Evolutionary conservation across 2,797 vertebrate genomes (phyloP).

Genomic region (Anas flavirostris): DNA sequence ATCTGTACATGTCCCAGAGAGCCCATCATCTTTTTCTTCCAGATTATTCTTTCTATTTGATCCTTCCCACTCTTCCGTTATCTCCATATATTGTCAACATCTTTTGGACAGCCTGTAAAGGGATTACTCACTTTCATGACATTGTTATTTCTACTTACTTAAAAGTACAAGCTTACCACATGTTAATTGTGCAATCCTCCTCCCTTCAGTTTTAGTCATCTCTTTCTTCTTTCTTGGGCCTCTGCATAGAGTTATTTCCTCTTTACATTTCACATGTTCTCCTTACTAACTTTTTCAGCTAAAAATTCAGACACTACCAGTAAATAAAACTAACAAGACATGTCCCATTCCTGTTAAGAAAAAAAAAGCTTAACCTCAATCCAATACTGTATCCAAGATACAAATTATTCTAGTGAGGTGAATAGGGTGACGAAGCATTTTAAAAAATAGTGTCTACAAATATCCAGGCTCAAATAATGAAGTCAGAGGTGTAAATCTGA

Average conservation of each 20-base stretch:
- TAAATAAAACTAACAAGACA: neutral
- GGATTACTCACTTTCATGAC: slow-evolving; percentile 67
- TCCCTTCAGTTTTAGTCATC: neutral
- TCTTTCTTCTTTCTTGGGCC: neutral
- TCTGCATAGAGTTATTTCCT: neutral
- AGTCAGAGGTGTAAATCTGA: neutral
- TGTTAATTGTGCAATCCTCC: slow-evolving; percentile 1
- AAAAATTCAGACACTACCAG: neutral
- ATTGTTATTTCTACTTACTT: slow-evolving; percentile 43
- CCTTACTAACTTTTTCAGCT: neutral
- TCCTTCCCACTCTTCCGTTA: neutral
- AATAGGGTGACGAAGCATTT: neutral
- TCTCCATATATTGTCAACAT: slow-evolving; percentile 9
- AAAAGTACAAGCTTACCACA: slow-evolving; percentile 48
- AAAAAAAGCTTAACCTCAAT: neutral
- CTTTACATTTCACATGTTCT: neutral
- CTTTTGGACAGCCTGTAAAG: slow-evolving; percentile 43
- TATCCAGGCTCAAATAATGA: neutral
- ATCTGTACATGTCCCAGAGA: neutral
- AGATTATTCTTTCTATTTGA: slow-evolving; percentile 29
- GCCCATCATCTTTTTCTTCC: neutral
- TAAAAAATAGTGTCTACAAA: neutral
- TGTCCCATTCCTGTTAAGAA: neutral
- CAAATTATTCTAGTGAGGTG: neutral
- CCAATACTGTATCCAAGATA: neutral